Conservation (phyloP, 2,888 invertebrate species). For the Acrocyrtus sp. region DNA sequence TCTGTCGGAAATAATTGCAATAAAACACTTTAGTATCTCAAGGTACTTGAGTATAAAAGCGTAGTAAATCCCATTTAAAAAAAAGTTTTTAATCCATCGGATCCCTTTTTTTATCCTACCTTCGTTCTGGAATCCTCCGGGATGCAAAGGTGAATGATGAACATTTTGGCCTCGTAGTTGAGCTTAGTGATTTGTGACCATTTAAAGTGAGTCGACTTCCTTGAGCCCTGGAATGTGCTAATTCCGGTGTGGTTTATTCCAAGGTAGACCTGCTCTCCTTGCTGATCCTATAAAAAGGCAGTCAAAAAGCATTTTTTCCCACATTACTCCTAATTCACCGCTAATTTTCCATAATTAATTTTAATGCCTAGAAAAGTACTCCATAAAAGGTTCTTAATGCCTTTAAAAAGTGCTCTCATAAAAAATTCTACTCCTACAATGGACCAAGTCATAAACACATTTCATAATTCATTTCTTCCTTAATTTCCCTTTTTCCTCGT, state of each 20-base stretch:
- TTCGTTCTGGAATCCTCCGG: conserved; percentile 75
- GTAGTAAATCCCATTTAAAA: neutral
- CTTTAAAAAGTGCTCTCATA: no score
- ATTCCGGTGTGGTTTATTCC: conserved; percentile 97
- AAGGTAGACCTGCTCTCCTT: conserved; percentile 89
- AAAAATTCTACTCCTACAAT: no score
- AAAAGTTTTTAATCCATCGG: neutral
- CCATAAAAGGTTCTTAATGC: no score
- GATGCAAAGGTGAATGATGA: conserved; percentile 92
- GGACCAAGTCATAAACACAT: no score
- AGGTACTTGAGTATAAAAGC: neutral
- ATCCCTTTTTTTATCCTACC: conserved; percentile 62
- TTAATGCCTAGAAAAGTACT: no score
- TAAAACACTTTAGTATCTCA: neutral
- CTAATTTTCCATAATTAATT: conserved; percentile 11
- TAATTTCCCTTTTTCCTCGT: no score
- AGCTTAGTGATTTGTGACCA: conserved; percentile 97
- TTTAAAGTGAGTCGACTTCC: conserved; percentile 93
- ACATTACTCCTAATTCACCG: neutral
- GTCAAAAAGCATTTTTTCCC: neutral
- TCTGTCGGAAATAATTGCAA: conserved; percentile 71
- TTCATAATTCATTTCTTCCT: no score
- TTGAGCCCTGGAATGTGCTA: conserved; percentile 91
- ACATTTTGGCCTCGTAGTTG: conserved; percentile 98
- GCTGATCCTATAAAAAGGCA: conserved; percentile 87